Base-by-base conservation (phyloP, 2,797 vertebrate species). In the Phataginus tetradactyla region DNA sequence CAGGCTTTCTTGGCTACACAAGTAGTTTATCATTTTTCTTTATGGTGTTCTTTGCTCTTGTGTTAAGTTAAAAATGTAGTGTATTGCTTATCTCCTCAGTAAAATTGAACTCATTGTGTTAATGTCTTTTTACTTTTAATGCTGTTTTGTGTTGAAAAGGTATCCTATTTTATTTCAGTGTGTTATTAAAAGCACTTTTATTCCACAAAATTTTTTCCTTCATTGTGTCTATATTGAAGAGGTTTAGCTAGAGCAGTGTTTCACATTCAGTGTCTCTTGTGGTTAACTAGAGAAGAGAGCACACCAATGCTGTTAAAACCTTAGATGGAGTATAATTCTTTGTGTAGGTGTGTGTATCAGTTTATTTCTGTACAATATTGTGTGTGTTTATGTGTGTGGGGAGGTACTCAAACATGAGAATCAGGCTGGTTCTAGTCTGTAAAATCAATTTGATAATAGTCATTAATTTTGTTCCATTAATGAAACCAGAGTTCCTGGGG, bases 1-100 rank as follows among this genome's bases (percentile, higher is more conserved):
- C 98, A 99, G 99, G 99, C 97, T 99, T 99, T 98, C 99, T 99
- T 98, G 99, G 99, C 98, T 99, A 99, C 98, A 99, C 99, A 98
- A 99, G 99, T 98, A 99, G 99, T 98, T 97, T 99, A 77, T 99
- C 99, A 98, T 99, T 99, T 98, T 97, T 99, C 98, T 99, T 99
- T 98, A 99, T 99, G 99, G 97, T 99, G 96, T 99, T 99, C 98
- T 99, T 99, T 98, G 97, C 99, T 96, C 96, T 99, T 96, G 99
- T 99, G 99, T 99, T 99, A 98, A 99, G 99, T 99, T 98, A 97
- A 98, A 98, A 98, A 98, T 98, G 97, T 93, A 97, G 85, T 93
- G 15, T 42, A 32, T 94, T 96, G 93, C 86, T 98, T 97, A 92
- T 95, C 75, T 98, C 75, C 63, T 90, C 45, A 91, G 86, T 96